Evolutionary conservation across 64 coral and sea anemone genomes (phyloP).

Genomic region (Acropora yongei): DNA sequence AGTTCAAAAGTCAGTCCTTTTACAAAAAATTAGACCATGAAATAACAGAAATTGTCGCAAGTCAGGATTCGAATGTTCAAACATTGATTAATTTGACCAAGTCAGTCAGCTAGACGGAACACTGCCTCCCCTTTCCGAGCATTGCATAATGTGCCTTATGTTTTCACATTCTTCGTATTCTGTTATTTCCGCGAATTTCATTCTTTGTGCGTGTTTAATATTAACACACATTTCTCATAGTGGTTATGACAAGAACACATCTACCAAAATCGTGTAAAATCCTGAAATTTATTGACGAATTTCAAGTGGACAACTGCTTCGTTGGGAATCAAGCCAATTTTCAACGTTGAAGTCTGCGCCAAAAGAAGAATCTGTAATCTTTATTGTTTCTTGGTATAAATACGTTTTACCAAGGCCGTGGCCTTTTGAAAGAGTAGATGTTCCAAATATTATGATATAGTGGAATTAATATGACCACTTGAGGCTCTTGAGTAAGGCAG

Average conservation of each 20-base stretch:
- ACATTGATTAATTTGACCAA: no score
- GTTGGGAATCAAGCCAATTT: no score
- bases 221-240: not conserved
- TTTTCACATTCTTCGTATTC: not conserved
- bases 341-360: not conserved
- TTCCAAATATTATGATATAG: constrained; percentile 26
- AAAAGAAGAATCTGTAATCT: not conserved
- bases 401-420: not conserved
- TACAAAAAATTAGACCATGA: no score
- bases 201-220: not conserved
- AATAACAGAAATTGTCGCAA: no score
- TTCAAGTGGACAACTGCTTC: not conserved
- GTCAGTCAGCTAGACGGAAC: not conserved
- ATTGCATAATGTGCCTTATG: not conserved
- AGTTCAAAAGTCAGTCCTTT: no score
- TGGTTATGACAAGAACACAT: not conserved
- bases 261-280: not conserved
- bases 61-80: no score
- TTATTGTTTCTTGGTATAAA: not conserved
- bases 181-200: not conserved
- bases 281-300: constrained; percentile 11
- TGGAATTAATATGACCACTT: not conserved
- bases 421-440: not conserved
- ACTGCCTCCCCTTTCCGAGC: not conserved
- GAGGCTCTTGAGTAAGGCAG: not conserved